Evolutionary conservation across 2,797 vertebrate species (phyloP), one percentile per base, ranked within the genome.

Genomic region (Tokudaia tokunoshimensis): DNA sequence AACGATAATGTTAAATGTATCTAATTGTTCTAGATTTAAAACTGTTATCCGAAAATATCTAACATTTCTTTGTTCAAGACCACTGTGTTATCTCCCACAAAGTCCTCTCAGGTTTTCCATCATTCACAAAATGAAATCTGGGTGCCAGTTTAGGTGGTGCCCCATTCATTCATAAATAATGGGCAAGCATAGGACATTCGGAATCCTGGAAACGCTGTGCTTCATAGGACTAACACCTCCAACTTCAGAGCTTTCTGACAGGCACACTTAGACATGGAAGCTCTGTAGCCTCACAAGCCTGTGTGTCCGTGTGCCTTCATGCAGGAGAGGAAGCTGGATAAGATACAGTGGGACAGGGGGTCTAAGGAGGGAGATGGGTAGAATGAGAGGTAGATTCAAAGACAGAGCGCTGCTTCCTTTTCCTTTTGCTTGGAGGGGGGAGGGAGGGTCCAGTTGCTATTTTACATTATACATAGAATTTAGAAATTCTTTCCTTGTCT

Each of bases 21-120:
- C 98, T 98, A 98, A 98, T 98, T 97, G 98, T 98, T 98, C 97
- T 95, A 96, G 97, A 97, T 98, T 98, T 97, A 98, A 98, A 98
- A 97, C 88, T 92, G 97, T 97, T 98, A 98, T 98, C 97, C 92
- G 98, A 95, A 87, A 97, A 96, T 90, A 93, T 91, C 98, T 95
- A 96, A 97, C 97, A 92, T 97, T 97, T 97, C 97, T 98, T 98
- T 97, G 92, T 97, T 97, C 96, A 96, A 92, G 97, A 98, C 96
- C 97, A 81, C 92, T 91, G 55, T 75, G 47, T 92, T 86, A 55
- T 97, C 94, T 97, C 95, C 96, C 97, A 87, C 96, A 97, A 97
- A 97, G 96, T 97, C 95, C 97, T 97, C 98, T 97, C 55, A 59
- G 93, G 97, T 96, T 70, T 95, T 97, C 95, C 96, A 94, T 97